These are phyloP conservation scores for Arion vulgaris DNA, from an alignment of 1,140 invertebrate species.

Conservation along the genomic window DNA sequence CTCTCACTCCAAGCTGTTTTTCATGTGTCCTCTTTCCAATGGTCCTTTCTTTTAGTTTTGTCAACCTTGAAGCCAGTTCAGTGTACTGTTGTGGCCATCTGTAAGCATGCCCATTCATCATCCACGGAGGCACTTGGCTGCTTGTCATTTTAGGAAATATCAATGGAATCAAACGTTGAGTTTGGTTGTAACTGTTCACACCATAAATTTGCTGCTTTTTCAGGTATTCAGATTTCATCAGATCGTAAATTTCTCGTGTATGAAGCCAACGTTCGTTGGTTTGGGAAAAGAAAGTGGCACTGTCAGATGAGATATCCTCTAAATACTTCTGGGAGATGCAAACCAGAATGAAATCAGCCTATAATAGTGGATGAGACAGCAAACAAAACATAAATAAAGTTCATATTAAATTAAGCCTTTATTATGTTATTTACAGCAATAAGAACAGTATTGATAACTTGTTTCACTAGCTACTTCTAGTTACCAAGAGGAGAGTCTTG, in stretches of 20 bases:
- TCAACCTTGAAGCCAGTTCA: constrained; percentile 56
- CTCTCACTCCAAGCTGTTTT: constrained; percentile 6
- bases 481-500: too few relatives aligned
- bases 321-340: constrained; percentile 53
- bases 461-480: too few relatives aligned
- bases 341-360: constrained; percentile 60
- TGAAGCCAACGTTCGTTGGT: constrained; percentile 38
- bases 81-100: constrained; percentile 56
- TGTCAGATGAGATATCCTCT: constrained; percentile 34
- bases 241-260: constrained; percentile 53
- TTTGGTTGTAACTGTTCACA: not conserved
- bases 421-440: too few relatives aligned
- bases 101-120: constrained; percentile 43
- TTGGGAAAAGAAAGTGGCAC: not conserved
- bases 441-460: too few relatives aligned
- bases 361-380: constrained; percentile 18
- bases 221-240: constrained; percentile 47
- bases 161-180: constrained; percentile 51
- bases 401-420: too few relatives aligned
- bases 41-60: constrained; percentile 53
- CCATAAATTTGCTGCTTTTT: not conserved
- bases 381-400: too few relatives aligned
- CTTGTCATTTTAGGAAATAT: constrained; percentile 43
- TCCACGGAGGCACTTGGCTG: constrained; percentile 45
- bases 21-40: constrained; percentile 30